Evolutionary conservation across 2,797 vertebrate species (phyloP), one percentile per base, ranked within the genome.

Genomic region (Periparus ater): DNA sequence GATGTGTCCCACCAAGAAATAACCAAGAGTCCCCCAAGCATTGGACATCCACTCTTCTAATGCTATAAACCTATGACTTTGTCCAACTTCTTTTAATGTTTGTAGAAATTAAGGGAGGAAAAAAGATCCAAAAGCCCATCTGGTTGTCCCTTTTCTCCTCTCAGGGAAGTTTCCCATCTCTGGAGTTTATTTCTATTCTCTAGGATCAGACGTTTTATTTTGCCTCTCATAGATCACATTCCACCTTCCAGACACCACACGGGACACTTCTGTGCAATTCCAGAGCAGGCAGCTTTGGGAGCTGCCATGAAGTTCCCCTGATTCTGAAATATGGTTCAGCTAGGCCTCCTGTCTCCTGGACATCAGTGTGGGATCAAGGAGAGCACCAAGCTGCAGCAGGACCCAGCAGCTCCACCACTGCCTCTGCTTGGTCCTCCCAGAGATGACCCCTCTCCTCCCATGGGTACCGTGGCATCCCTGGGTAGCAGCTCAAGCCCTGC

Each of bases 1-100:
- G 67, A 73, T 60, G 36, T 91, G 55, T 89, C 71, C 75, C 75
- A 70, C 72, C 44, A 53, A 93, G 89, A 91, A 88, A 83, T 36
- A 70, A 91, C 65, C 60, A 73, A 81, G 93, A 67, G 30, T 73
- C n/a, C 23, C 36, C 48, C 30, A 36, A 7, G 71, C 27, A 22
- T 2, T 20, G 26, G 20, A 36, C 22, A 53, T 58, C 27, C 67
- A 57, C 48, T 70, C 53, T 89, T 89, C 71, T 84, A 92, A 84
- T 50, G n/a, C 73, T 90, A 29, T 55, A 81, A 89, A 85, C 40
- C 55, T 20, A 27, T 27, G 42, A n/a, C 30, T 51, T 73, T 68
- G 22, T 68, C 65, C 63, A 89, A 66, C 10, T 89, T 26, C 32
- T 76, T 95, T 78, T 89, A 40, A 48, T 73, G 18, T 82, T 88